Conservation (phyloP, 2,888 invertebrate genomes). For the Antitype chi region DNA sequence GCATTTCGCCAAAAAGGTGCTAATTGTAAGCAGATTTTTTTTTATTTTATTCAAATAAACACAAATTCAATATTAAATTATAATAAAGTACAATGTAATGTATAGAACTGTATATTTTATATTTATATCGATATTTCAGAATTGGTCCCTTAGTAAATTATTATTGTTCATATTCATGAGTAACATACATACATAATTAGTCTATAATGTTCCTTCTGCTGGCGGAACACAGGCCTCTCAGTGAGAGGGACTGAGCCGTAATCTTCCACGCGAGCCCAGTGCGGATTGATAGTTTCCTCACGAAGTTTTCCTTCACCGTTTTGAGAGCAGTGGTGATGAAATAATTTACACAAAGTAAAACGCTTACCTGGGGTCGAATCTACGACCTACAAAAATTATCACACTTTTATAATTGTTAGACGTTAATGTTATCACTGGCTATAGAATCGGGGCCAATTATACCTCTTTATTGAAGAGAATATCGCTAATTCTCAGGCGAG, state of each 20-base stretch:
- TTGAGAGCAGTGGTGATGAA: too few species aligned
- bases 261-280: too few species aligned
- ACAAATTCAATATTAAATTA: not conserved
- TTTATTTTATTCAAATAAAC: not conserved
- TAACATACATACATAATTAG: too few species aligned
- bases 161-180: not conserved
- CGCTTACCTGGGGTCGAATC: too few species aligned
- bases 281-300: too few species aligned
- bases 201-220: too few species aligned
- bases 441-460: slow-evolving; percentile 12
- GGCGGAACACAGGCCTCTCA: too few species aligned
- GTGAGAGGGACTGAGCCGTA: too few species aligned
- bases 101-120: not conserved
- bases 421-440: not conserved
- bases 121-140: not conserved
- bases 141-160: not conserved
- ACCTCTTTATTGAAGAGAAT: slow-evolving; percentile 18
- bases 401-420: not conserved
- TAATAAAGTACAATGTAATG: not conserved
- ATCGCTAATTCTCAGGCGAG: slow-evolving; percentile 29
- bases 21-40: not conserved
- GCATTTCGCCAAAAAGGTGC: not conserved
- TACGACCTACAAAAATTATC: not conserved
- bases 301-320: too few species aligned
- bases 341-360: too few species aligned